Evolutionary conservation across 2,113 vertebrate genomes (phyloP).

Genomic region (Abramis brama): DNA sequence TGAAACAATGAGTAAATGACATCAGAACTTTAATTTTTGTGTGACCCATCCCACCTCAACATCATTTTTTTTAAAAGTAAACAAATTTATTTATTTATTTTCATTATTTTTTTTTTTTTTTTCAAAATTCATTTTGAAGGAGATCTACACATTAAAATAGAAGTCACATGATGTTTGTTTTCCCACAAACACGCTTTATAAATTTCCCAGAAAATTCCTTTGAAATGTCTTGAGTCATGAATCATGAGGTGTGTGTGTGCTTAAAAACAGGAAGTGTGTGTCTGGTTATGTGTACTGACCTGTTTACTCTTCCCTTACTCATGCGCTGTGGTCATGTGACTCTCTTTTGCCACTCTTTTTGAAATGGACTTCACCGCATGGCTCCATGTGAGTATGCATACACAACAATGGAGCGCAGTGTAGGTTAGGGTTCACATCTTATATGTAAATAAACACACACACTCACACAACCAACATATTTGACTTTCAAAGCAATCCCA

Average conservation of each 20-base stretch:
- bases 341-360: not conserved
- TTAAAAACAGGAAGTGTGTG: slow-evolving; percentile 11
- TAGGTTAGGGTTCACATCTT: not conserved
- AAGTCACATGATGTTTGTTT: not conserved
- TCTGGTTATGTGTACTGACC: slow-evolving; percentile 5
- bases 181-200: not conserved
- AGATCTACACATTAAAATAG: not conserved
- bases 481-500: slow-evolving; percentile 21
- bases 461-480: not conserved
- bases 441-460: not conserved
- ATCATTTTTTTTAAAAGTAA: not conserved
- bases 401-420: not conserved
- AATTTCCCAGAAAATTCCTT: not conserved
- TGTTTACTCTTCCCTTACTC: slow-evolving; percentile 23
- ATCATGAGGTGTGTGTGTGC: not conserved
- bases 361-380: not conserved
- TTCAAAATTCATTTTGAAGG: not conserved
- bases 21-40: not conserved
- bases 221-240: not conserved
- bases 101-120: too few species aligned
- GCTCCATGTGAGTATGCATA: not conserved
- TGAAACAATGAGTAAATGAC: not conserved
- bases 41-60: not conserved
- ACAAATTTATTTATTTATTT: not conserved
- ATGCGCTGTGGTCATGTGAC: not conserved